Evolutionary conservation across 2,888 invertebrate genomes (phyloP).

Genomic region (Trachelus iudaicus): DNA sequence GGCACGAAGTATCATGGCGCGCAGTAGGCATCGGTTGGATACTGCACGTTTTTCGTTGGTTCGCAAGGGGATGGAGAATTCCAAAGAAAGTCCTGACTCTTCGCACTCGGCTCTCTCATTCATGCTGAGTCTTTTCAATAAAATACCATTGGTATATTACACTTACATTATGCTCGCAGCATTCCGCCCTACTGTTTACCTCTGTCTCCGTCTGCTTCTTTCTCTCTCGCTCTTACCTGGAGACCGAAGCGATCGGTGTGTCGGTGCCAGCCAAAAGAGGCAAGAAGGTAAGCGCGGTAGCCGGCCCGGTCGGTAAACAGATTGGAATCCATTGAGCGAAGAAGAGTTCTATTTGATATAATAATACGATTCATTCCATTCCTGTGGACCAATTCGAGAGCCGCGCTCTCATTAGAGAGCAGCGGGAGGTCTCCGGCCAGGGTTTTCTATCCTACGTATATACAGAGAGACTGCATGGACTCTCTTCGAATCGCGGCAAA

Average conservation of each 20-base stretch:
- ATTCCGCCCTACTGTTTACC: neutral
- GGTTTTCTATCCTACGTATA: neutral
- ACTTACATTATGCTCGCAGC: neutral
- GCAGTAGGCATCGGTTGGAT: neutral
- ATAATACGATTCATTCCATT: conserved; percentile 17
- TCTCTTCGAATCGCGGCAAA: neutral
- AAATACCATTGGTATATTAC: neutral
- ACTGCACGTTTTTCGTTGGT: neutral
- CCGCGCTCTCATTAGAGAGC: conserved; percentile 13
- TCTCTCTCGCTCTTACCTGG: neutral
- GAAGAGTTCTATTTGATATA: conserved; percentile 11
- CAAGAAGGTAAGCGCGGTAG: conserved; percentile 1
- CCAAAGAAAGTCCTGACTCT: neutral
- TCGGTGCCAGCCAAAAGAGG: conserved; percentile 2
- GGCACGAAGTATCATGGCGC: neutral
- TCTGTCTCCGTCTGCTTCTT: neutral
- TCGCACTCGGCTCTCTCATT: neutral
- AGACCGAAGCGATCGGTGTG: neutral
- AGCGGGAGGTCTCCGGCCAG: conserved; percentile 7
- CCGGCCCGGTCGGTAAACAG: conserved; percentile 6
- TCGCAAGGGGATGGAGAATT: neutral
- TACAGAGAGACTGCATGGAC: neutral
- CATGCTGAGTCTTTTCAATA: neutral
- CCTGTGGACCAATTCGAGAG: conserved; percentile 7
- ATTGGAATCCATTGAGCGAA: conserved; percentile 11